A percentile compares a stretch with the other conserved stretches of the same genome.
phyloP scores from a whole-genome alignment of 1,140 invertebrate species.

The Halesus radiatus region DNA sequence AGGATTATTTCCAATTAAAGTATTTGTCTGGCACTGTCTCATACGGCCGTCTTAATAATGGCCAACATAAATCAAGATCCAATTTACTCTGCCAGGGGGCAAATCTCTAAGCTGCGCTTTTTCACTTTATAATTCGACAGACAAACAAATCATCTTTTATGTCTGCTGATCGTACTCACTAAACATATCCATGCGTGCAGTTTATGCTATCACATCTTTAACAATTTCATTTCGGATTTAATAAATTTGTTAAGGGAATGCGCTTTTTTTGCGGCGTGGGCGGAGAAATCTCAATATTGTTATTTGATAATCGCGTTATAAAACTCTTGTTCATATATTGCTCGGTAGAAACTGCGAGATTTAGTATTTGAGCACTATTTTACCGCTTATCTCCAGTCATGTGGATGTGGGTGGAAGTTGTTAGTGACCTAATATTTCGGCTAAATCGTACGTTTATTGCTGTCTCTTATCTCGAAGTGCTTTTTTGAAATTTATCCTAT shows the following conservation, averaged over 20 bases:
- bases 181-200: not conserved
- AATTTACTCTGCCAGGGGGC: constrained; percentile 23
- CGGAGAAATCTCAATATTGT: too few relatives aligned
- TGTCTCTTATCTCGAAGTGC: not conserved
- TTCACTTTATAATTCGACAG: constrained; percentile 11
- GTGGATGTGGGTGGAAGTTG: not conserved
- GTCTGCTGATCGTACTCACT: too few relatives aligned
- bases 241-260: not conserved
- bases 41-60: constrained; percentile 22
- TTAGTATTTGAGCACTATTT: too few relatives aligned
- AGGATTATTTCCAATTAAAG: constrained; percentile 37
- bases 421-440: constrained; percentile 4
- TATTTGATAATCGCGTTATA: too few relatives aligned
- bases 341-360: too few relatives aligned
- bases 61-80: constrained; percentile 26
- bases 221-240: not conserved
- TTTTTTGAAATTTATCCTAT: not conserved
- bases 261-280: too few relatives aligned
- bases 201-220: not conserved
- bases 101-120: constrained; percentile 19
- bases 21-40: constrained; percentile 33
- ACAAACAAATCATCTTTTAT: not conserved
- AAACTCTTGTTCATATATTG: too few relatives aligned
- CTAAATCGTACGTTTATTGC: not conserved
- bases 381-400: too few relatives aligned